Evolutionary conservation across 1,140 invertebrate species (phyloP).

Genomic region (Zeugodacus cucurbitae): DNA sequence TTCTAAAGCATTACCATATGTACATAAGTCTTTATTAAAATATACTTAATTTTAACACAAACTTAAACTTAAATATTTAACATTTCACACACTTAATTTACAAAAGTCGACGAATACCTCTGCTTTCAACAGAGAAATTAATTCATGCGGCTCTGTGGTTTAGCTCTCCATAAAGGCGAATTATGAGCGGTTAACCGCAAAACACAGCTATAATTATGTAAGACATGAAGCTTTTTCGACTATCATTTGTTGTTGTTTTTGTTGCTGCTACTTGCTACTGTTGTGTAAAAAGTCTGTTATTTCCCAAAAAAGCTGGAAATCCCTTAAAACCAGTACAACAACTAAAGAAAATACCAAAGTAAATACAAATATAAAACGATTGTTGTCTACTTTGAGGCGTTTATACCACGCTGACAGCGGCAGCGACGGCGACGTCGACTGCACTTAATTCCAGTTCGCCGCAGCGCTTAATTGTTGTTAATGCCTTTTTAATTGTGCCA

Average conservation of each 20-base stretch:
- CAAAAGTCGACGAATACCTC: too few species aligned
- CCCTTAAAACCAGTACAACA: neutral
- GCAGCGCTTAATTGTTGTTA: slow-evolving; percentile 49
- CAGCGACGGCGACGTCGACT: neutral
- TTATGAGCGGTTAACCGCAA: slow-evolving; percentile 15
- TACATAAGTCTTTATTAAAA: too few species aligned
- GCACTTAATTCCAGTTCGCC: neutral
- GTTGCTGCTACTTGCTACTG: neutral
- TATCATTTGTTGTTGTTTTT: neutral
- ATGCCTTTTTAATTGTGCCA: slow-evolving; percentile 66
- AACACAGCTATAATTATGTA: slow-evolving; percentile 28
- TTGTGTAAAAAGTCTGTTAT: neutral
- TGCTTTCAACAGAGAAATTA: neutral
- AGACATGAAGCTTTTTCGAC: neutral
- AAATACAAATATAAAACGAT: neutral
- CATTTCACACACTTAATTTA: too few species aligned
- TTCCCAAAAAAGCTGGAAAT: neutral
- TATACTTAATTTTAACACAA: too few species aligned
- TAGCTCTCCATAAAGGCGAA: neutral
- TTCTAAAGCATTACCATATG: too few species aligned
- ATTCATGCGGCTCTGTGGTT: neutral
- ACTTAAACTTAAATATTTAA: too few species aligned
- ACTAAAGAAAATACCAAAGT: neutral
- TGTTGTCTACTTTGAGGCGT: slow-evolving; percentile 19
- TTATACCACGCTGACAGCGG: neutral